Base-by-base conservation (phyloP, 2,888 invertebrate species). In the Camponotus fellah region DNA sequence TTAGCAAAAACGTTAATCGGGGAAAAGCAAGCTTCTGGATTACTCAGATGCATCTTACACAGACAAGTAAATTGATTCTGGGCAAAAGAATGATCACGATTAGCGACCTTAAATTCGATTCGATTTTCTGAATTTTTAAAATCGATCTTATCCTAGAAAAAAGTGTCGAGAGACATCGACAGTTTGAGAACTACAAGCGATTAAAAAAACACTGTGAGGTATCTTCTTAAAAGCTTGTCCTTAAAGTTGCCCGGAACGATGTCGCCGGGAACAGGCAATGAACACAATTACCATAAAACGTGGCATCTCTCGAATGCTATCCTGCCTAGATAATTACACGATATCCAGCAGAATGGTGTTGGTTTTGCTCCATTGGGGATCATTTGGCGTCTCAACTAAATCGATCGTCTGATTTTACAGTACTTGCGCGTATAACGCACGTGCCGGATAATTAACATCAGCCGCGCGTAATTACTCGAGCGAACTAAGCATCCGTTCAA, bases 341-440 rank as follows among this genome's bases (percentile, higher is more conserved):
- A 89, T 91, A 91, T 90, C 86, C 87, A 81, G 84, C 86, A 86
- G 85, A 91, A 90, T 87, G 87, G 86, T 83, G 83, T 82, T 80
- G 83, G 83, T 88, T 88, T 88, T 84, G 86, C 88, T 72, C 90
- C 84, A 84, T 87, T 84, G 84, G 83, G 84, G 79, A 71, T 83
- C 85, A 81, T 88, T 88, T 85, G 82, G 65, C 84, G 68, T 87
- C 87, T 87, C 84, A 79, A 64, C 82, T 68, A 85, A 85, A 88
- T 88, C 85, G 85, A 82, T 81, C 81, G 83, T 68, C 72, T 83
- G 88, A 88, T 88, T 87, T 82, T 62, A 65, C 82, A 80, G 71
- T 71, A 84, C 84, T 88, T 83, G 76, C 64, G 43, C 49, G 43
- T 26, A 71, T 83, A 60, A 83, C 83, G 75, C 81, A 82, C 85